These are phyloP conservation scores for Piaya cayana DNA, from an alignment of 2,113 vertebrate species.

Conservation along the genomic window DNA sequence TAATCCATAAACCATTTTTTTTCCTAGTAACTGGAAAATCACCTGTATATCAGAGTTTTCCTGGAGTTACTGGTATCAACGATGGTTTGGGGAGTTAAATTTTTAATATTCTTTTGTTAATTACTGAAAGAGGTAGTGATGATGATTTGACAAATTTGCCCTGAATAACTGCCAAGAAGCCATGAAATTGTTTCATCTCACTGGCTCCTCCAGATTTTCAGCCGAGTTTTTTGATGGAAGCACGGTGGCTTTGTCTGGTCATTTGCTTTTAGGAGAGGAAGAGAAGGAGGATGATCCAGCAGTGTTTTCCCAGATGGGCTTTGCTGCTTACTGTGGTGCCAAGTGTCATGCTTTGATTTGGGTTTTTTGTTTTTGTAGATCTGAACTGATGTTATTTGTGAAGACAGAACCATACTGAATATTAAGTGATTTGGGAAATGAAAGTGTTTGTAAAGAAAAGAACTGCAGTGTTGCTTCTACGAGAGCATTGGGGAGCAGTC, in stretches of 20 bases:
- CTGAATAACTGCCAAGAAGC: background rate
- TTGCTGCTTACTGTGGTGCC: background rate
- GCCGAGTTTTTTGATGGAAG: background rate
- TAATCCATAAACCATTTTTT: background rate
- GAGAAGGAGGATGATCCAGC: background rate
- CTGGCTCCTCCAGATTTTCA: background rate
- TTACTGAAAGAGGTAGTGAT: background rate
- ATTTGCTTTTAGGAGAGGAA: background rate
- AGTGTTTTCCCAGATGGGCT: background rate
- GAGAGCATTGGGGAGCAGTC: background rate
- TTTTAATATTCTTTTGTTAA: background rate
- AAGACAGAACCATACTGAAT: background rate
- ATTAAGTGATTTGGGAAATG: background rate
- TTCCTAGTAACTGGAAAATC: background rate
- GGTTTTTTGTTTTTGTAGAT: background rate
- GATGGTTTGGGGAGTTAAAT: background rate
- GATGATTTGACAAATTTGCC: background rate
- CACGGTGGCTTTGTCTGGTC: background rate
- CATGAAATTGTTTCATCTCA: background rate
- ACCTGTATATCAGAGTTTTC: background rate
- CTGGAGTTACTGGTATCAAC: background rate
- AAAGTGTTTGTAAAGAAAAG: background rate
- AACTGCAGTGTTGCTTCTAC: background rate
- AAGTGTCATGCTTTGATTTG: background rate
- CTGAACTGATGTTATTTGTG: background rate